Percentiles rank a stretch among this genome's conserved stretches.
These are phyloP conservation scores for Troides helena DNA, from an alignment of 2,888 invertebrate species.

Conservation along the genomic window DNA sequence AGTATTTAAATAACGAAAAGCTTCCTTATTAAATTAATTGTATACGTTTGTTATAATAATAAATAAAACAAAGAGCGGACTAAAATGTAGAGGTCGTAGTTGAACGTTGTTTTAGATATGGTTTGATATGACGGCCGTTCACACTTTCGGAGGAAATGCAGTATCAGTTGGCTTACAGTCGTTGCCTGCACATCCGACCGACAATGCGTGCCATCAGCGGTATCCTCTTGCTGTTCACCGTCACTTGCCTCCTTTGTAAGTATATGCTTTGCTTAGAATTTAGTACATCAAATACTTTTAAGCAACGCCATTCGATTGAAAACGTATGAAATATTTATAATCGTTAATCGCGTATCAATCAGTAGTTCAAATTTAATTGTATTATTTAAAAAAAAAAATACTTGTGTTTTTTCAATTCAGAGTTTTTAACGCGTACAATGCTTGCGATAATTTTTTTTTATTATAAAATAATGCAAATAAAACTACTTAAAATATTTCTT, in stretches of 20 bases:
- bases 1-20: no score
- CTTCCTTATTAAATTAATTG: no score
- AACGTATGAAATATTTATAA: no score
- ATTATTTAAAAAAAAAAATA: no score
- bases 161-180: conserved; percentile 41
- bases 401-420: no score
- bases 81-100: conserved; percentile 48
- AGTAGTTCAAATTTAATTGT: no score
- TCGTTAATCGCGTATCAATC: no score
- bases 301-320: background rate
- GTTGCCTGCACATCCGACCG: conserved; percentile 32
- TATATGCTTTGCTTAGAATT: conserved; percentile 29
- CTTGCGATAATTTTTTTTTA: background rate
- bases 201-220: conserved; percentile 37
- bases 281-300: background rate
- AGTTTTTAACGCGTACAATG: background rate
- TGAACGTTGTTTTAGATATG: conserved; percentile 45
- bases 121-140: conserved; percentile 61
- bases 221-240: conserved; percentile 37
- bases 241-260: conserved; percentile 51
- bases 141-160: conserved; percentile 57
- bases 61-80: conserved; percentile 37
- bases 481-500: no score
- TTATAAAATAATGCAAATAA: no score
- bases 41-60: background rate